Evolutionary conservation across 2,113 vertebrate species (phyloP).

Genomic region (Corythornis cristatus): DNA sequence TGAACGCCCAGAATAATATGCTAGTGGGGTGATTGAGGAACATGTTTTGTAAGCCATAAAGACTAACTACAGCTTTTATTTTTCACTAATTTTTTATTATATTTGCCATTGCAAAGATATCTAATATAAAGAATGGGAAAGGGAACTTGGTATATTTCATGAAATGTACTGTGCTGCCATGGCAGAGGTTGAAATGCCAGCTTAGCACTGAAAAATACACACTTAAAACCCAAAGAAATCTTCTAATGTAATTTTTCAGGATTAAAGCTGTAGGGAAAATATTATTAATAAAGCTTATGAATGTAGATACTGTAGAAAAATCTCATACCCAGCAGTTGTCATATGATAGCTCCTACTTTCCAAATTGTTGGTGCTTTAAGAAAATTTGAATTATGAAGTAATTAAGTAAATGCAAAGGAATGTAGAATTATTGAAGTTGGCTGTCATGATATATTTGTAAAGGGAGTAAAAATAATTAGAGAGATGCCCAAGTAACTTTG

Average conservation of each 20-base stretch:
- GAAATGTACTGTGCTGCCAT: not conserved
- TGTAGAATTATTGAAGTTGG: constrained; percentile 52
- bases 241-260: not conserved
- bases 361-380: not conserved
- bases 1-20: not conserved
- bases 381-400: constrained; percentile 14
- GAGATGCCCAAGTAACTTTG: constrained; percentile 51
- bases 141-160: not conserved
- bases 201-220: not conserved
- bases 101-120: not conserved
- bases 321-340: not conserved
- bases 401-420: constrained; percentile 47
- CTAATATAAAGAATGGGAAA: not conserved
- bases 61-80: not conserved
- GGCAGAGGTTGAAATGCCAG: not conserved
- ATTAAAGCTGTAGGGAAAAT: not conserved
- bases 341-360: not conserved
- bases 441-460: constrained; percentile 62
- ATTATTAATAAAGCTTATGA: not conserved
- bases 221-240: not conserved
- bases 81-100: not conserved
- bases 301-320: not conserved
- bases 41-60: not conserved
- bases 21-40: not conserved
- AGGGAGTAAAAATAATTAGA: constrained; percentile 65